Evolutionary conservation across 2,888 invertebrate species (phyloP).

Genomic region (Drosophila falleni): DNA sequence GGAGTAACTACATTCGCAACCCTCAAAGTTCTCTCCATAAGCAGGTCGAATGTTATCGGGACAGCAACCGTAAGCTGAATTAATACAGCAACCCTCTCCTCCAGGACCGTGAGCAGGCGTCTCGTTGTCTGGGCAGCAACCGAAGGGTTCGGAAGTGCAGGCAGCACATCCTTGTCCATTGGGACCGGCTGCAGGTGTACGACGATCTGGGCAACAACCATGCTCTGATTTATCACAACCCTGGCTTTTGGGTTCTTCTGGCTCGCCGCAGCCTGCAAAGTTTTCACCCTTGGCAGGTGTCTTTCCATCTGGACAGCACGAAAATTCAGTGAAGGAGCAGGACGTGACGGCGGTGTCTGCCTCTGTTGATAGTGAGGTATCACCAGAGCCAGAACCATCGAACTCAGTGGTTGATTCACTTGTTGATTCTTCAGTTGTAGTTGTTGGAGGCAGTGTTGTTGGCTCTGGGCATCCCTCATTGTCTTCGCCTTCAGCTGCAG

Average conservation of each 20-base stretch:
- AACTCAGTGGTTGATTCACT: slow-evolving; percentile 55
- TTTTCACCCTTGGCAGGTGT: slow-evolving; percentile 88
- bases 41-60: slow-evolving; percentile 94
- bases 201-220: slow-evolving; percentile 92
- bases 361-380: slow-evolving; percentile 42
- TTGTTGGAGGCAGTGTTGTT: slow-evolving; percentile 86
- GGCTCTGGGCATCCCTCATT: slow-evolving; percentile 92
- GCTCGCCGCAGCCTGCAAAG: slow-evolving; percentile 78
- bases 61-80: slow-evolving; percentile 93
- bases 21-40: slow-evolving; percentile 91
- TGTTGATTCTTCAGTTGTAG: slow-evolving; percentile 61
- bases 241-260: slow-evolving; percentile 67
- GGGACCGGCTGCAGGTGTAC: slow-evolving; percentile 89
- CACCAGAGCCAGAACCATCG: slow-evolving; percentile 68
- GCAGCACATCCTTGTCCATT: slow-evolving; percentile 91
- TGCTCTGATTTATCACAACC: slow-evolving; percentile 87
- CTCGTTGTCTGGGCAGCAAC: slow-evolving; percentile 94
- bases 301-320: slow-evolving; percentile 90
- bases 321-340: slow-evolving; percentile 85
- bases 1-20: slow-evolving; percentile 92
- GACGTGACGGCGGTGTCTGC: slow-evolving; percentile 76
- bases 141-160: slow-evolving; percentile 90
- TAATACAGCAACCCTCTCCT: slow-evolving; percentile 93
- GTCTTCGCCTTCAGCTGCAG: slow-evolving; percentile 91
- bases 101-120: slow-evolving; percentile 94